Evolutionary conservation across 2,797 vertebrate genomes (phyloP).

Genomic region (Prunella strophiata): DNA sequence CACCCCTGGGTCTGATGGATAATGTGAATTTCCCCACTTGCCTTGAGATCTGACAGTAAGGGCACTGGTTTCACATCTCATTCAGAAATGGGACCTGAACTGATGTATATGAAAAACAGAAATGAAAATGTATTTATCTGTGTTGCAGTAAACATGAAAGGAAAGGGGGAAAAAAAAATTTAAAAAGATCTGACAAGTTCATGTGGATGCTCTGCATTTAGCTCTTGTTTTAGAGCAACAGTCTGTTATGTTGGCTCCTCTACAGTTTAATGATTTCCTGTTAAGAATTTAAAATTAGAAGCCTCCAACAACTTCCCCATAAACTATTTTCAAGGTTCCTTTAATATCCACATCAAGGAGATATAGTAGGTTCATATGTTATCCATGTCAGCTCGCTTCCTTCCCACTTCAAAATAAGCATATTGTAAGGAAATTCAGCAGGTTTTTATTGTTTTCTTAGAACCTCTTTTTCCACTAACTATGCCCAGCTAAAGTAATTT

Average conservation of each 20-base stretch:
- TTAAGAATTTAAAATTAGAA: slow-evolving; percentile 69
- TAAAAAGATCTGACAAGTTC: slow-evolving; percentile 57
- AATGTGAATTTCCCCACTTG: background rate
- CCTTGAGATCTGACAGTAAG: background rate
- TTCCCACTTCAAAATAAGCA: slow-evolving; percentile 62
- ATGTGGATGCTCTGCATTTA: slow-evolving; percentile 49
- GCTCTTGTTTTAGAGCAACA: slow-evolving; percentile 62
- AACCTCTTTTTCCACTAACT: background rate
- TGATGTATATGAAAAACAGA: background rate
- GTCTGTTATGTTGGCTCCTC: slow-evolving; percentile 63
- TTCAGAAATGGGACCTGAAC: background rate
- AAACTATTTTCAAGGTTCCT: slow-evolving; percentile 65
- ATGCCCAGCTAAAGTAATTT: background rate
- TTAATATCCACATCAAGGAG: slow-evolving; percentile 72
- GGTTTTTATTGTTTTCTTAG: slow-evolving; percentile 43
- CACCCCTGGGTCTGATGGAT: background rate
- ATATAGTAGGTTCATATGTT: slow-evolving; percentile 62
- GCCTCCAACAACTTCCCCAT: slow-evolving; percentile 69
- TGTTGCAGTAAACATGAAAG: slow-evolving; percentile 58
- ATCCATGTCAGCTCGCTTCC: slow-evolving; percentile 57
- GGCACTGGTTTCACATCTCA: background rate
- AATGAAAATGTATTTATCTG: slow-evolving; percentile 27
- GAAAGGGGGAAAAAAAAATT: background rate
- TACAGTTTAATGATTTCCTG: slow-evolving; percentile 67
- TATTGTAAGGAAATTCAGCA: slow-evolving; percentile 42